These are phyloP conservation scores for Nansenia antarctica DNA, from an alignment of 2,113 vertebrate species.

Conservation along the genomic window DNA sequence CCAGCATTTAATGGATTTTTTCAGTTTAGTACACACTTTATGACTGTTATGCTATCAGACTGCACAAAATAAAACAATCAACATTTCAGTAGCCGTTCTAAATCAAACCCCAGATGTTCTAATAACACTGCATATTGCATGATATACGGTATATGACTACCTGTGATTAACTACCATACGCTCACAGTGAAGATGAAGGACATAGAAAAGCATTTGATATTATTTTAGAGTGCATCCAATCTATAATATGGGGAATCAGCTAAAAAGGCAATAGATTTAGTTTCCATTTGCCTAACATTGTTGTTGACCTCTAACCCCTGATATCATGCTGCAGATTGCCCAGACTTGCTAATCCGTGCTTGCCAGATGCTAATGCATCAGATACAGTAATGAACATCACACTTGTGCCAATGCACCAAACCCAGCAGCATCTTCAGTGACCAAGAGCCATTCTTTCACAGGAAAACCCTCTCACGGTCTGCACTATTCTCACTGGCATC, in stretches of 20 bases:
- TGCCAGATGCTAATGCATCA: slow-evolving; percentile 30
- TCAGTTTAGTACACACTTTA: background rate
- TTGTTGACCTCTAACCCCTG: slow-evolving; percentile 1
- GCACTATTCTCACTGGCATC: slow-evolving; percentile 6
- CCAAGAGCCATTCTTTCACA: background rate
- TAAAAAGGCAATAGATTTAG: slow-evolving; percentile 3
- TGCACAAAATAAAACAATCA: background rate
- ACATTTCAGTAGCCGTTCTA: background rate
- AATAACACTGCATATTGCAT: background rate
- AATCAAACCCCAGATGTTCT: background rate
- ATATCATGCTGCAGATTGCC: slow-evolving; percentile 11
- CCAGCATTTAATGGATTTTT: background rate
- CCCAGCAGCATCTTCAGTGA: slow-evolving; percentile 4
- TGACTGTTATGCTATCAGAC: background rate
- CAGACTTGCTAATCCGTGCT: slow-evolving; percentile 12
- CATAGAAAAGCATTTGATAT: background rate
- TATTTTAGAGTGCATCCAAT: background rate
- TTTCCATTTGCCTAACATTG: background rate
- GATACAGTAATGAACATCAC: slow-evolving; percentile 7
- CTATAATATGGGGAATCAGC: background rate
- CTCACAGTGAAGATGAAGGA: background rate
- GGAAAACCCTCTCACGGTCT: background rate
- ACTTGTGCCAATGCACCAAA: slow-evolving; percentile 14
- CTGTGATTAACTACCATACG: no score
- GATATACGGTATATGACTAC: background rate